A percentile compares a stretch with the other conserved stretches of the same genome.
Conservation (phyloP, 2,113 vertebrate species). For the Ptilonorhynchus violaceus region DNA sequence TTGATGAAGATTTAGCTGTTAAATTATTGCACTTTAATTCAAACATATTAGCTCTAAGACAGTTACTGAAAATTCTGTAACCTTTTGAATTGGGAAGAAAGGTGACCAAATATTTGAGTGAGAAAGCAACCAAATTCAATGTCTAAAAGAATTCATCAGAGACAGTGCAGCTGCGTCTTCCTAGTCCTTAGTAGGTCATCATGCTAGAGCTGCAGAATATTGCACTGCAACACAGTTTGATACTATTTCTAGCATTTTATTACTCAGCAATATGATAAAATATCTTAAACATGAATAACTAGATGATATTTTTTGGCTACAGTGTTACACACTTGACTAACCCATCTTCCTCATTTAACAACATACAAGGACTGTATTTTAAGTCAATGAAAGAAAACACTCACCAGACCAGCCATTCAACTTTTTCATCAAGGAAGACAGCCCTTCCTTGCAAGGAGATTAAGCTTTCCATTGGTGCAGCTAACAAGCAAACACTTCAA, state of each 20-base stretch:
- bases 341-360: background rate
- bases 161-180: background rate
- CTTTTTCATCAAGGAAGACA: conserved; percentile 33
- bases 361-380: background rate
- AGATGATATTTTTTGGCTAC: background rate
- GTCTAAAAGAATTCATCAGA: background rate
- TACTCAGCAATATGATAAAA: background rate
- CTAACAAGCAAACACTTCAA: background rate
- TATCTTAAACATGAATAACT: background rate
- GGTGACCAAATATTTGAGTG: background rate
- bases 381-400: conserved; percentile 8
- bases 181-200: background rate
- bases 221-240: background rate
- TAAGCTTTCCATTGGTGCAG: conserved; percentile 44
- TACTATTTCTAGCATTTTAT: background rate
- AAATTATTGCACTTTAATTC: background rate
- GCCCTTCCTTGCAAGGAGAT: conserved; percentile 39
- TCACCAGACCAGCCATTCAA: conserved; percentile 58
- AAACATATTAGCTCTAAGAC: background rate
- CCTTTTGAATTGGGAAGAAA: background rate
- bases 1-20: background rate
- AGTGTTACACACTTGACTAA: background rate
- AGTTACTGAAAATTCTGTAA: background rate
- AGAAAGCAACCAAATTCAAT: background rate
- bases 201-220: background rate